These are phyloP conservation scores for Myrmecobius fasciatus DNA, from an alignment of 2,113 vertebrate genomes.

Conservation along the genomic window DNA sequence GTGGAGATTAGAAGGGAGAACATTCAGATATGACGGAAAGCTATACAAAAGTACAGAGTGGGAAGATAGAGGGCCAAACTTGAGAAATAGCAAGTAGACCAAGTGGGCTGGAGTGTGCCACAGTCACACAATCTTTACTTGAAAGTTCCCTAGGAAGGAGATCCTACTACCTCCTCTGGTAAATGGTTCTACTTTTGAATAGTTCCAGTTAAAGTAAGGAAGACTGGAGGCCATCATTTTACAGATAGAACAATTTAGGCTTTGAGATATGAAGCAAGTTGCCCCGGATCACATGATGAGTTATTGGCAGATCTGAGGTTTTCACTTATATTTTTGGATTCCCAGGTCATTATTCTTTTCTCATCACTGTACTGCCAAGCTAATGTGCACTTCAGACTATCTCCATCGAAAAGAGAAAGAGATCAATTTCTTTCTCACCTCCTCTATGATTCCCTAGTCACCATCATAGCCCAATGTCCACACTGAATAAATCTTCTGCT, in stretches of 20 bases:
- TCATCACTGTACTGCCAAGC: background rate
- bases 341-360: background rate
- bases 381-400: background rate
- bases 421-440: background rate
- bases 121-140: background rate
- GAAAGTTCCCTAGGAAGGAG: background rate
- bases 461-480: background rate
- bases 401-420: background rate
- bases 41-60: background rate
- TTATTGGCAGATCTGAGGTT: background rate
- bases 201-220: background rate
- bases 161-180: background rate
- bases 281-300: background rate
- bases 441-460: background rate
- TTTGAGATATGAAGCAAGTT: background rate
- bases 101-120: background rate
- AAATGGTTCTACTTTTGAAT: background rate
- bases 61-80: background rate
- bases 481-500: background rate
- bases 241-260: background rate
- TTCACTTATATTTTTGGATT: background rate
- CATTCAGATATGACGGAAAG: background rate
- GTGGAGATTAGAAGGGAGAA: background rate
- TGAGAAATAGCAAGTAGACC: background rate
- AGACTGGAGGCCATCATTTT: background rate